These are phyloP conservation scores for Paedocypris sp. DNA, from an alignment of 2,113 vertebrate genomes.

Conservation along the genomic window DNA sequence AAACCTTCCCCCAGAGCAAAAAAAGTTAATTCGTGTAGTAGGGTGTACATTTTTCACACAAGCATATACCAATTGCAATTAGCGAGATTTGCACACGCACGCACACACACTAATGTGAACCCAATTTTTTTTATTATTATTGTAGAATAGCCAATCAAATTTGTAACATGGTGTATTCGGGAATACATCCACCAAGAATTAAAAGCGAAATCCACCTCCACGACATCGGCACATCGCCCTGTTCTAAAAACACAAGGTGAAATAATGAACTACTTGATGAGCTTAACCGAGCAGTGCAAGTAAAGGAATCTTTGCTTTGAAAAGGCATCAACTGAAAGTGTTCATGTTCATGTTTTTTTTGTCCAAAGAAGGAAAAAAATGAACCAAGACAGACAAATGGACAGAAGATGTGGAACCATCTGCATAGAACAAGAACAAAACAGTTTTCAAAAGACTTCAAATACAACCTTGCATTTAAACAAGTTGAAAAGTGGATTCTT, in stretches of 20 bases:
- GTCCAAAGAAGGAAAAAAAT: neutral
- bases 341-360: neutral
- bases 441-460: neutral
- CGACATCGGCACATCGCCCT: neutral
- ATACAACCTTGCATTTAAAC: neutral
- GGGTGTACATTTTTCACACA: no score
- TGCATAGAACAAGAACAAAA: neutral
- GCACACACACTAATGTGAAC: no score
- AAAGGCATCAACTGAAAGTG: neutral
- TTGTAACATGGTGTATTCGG: no score
- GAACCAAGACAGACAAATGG: neutral
- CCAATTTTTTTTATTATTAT: no score
- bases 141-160: no score
- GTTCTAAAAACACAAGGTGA: neutral
- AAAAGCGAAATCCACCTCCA: neutral
- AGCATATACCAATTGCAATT: no score
- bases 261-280: neutral
- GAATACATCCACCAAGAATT: neutral
- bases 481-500: neutral
- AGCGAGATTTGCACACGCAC: no score
- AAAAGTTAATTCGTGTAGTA: no score
- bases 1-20: no score
- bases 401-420: neutral
- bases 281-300: neutral
- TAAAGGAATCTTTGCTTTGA: neutral